Conservation (phyloP, 2,888 invertebrate species). For the Ceriagrion tenellum region DNA sequence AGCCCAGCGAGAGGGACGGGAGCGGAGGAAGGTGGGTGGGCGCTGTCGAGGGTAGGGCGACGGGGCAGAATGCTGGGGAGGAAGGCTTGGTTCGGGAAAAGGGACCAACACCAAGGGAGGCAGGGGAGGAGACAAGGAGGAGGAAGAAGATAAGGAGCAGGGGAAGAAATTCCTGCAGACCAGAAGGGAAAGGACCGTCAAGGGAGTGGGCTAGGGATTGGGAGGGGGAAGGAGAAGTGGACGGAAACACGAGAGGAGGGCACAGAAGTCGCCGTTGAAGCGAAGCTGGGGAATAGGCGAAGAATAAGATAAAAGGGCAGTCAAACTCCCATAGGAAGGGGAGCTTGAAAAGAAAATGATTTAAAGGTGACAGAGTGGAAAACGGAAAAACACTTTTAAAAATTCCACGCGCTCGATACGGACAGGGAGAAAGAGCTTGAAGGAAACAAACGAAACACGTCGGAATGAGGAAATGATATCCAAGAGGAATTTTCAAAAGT, state of each 20-base stretch:
- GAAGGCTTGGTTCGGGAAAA: not conserved
- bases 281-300: not conserved
- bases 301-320: slow-evolving; percentile 25
- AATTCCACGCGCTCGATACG: not conserved
- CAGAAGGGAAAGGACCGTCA: not conserved
- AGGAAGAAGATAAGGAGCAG: too few relatives aligned
- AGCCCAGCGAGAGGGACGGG: slow-evolving; percentile 14
- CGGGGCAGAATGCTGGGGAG: not conserved
- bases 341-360: not conserved
- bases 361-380: not conserved
- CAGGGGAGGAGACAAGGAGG: not conserved
- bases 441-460: not conserved
- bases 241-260: not conserved
- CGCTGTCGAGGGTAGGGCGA: too few relatives aligned
- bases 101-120: not conserved
- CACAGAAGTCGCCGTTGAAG: slow-evolving; percentile 2
- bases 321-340: not conserved
- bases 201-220: too few relatives aligned
- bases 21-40: not conserved
- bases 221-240: not conserved
- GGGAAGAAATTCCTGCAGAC: not conserved
- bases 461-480: not conserved
- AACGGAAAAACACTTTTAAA: not conserved
- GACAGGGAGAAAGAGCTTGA: not conserved
- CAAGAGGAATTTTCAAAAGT: not conserved